These are phyloP conservation scores for Cichlasoma orientale DNA, from an alignment of 2,797 vertebrate genomes.

Conservation along the genomic window DNA sequence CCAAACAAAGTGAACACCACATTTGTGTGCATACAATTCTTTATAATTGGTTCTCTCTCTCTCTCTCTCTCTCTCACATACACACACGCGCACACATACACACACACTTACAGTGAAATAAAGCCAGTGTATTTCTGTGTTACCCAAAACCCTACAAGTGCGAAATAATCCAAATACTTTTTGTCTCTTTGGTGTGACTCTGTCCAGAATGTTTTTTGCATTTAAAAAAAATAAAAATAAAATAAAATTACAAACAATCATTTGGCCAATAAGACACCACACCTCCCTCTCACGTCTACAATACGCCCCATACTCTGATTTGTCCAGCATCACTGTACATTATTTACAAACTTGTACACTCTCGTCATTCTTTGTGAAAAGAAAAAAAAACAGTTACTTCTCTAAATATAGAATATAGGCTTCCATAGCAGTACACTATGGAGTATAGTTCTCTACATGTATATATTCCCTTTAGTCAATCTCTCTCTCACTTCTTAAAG, in stretches of 20 bases:
- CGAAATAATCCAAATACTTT: constrained; percentile 36
- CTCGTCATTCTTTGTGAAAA: constrained; percentile 56
- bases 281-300: constrained; percentile 7
- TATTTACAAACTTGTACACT: constrained; percentile 83
- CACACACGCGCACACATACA: not conserved
- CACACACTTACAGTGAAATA: constrained; percentile 3
- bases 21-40: too few relatives aligned
- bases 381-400: constrained; percentile 17
- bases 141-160: not conserved
- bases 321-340: constrained; percentile 69
- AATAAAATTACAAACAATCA: constrained; percentile 52
- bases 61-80: not conserved
- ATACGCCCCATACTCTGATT: not conserved
- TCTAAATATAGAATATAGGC: constrained; percentile 48
- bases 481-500: constrained; percentile 68
- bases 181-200: constrained; percentile 60
- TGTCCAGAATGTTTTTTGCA: constrained; percentile 16
- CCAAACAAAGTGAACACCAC: not conserved
- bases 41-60: not conserved
- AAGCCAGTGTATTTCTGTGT: constrained; percentile 1
- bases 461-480: constrained; percentile 56
- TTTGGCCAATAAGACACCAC: constrained; percentile 47
- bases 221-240: constrained; percentile 1
- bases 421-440: constrained; percentile 22
- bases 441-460: constrained; percentile 26